Evolutionary conservation across 1,140 invertebrate species (phyloP), one percentile per base, ranked within the genome.

Genomic region (Chironomus tepperi): DNA sequence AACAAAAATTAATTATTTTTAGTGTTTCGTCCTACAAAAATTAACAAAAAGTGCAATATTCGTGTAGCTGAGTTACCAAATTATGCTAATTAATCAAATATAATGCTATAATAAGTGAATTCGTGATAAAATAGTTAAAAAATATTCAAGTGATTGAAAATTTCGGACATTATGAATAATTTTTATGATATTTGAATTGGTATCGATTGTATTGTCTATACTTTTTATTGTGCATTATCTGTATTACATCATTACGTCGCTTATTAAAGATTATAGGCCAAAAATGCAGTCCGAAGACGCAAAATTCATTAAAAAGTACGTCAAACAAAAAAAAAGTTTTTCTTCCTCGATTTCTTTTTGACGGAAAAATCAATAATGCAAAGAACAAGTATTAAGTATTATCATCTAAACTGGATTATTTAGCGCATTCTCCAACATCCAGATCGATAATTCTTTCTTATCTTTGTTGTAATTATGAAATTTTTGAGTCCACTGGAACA

Each of bases 251-350:
- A 70, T 70, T 10, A 8, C 16, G 9, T 70, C 65, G 16, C 65
- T 70, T 9, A 19, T 19, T 18, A 15, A 16, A 0, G 9, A 43
- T 16, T 18, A 10, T 73, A 42, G 43, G 16, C 42, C 12, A 18
- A 42, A 67, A 80, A 86, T 87, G 85, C 86, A 86, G 78, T 84
- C 84, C 42, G 86, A 88, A 78, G 86, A 87, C 80, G 87, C 87
- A 74, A 87, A 86, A 79, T 88, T 84, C 80, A 83, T 88, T 80
- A 85, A 87, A 83, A 87, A 85, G 86, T 87, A 80, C 84, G 81
- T 83, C 24, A 34, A 34, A 75, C n/a, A 47, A 12, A 73, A 74
- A 34, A 34, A 34, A 34, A 5, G 1, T 34, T 34, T 34, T 18
- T 21, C 72, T 43, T 34, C 12, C 42, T 24, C n/a, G 15, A 76